A percentile compares a stretch with the other conserved stretches of the same genome.
Evolutionary conservation across 1,140 invertebrate species (phyloP).

Genomic region (Pygmarrhopalites habei): DNA sequence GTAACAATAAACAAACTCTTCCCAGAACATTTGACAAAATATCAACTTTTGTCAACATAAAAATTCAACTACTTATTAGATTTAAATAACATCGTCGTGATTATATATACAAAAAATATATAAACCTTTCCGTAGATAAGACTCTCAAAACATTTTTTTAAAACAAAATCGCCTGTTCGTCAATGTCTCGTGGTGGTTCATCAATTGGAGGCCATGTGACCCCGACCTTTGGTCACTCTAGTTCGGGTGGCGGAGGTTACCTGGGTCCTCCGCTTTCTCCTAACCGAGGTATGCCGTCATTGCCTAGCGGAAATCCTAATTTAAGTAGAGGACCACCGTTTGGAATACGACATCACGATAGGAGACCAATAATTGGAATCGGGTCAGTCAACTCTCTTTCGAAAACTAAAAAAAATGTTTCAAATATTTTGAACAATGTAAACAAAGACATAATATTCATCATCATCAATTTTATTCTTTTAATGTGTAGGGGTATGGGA

Average conservation of each 20-base stretch:
- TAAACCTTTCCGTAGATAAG: no score
- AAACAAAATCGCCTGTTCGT: no score
- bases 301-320: slow-evolving; percentile 20
- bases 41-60: no score
- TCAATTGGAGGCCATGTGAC: slow-evolving; percentile 33
- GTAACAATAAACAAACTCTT: no score
- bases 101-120: no score
- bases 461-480: background rate
- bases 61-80: no score
- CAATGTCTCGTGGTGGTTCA: slow-evolving; percentile 21
- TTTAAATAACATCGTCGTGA: no score
- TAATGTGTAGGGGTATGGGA: slow-evolving; percentile 10
- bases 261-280: slow-evolving; percentile 52
- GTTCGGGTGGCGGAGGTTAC: slow-evolving; percentile 6
- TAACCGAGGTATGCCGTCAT: slow-evolving; percentile 44
- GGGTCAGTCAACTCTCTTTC: slow-evolving; percentile 47
- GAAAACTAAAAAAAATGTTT: background rate
- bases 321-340: slow-evolving; percentile 50
- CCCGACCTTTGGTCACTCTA: slow-evolving; percentile 30
- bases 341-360: slow-evolving; percentile 64
- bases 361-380: slow-evolving; percentile 63
- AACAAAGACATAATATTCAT: background rate
- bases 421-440: background rate
- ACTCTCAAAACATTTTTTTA: no score
- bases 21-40: no score